Evolutionary conservation across 2,797 vertebrate genomes (phyloP).

Genomic region (Calcarius lapponicus): DNA sequence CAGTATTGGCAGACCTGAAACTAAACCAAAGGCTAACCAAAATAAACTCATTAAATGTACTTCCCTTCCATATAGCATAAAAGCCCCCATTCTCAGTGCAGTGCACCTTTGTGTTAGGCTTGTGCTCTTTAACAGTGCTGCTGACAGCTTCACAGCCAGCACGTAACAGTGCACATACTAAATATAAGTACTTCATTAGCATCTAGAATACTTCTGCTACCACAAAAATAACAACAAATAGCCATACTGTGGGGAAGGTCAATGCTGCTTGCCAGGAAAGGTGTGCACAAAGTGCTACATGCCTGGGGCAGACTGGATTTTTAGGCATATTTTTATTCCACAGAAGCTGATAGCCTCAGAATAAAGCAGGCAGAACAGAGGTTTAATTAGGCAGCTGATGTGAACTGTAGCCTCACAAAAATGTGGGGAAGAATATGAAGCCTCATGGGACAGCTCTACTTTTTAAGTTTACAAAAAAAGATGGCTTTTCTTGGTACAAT

Average conservation of each 20-base stretch:
- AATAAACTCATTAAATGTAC: conserved; percentile 53
- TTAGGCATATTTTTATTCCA: neutral
- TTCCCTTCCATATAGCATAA: neutral
- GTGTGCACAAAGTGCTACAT: neutral
- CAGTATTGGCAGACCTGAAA: conserved; percentile 39
- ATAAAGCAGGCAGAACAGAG: neutral
- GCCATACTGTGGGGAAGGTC: neutral
- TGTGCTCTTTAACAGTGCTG: neutral
- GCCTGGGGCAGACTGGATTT: neutral
- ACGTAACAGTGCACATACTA: conserved; percentile 23
- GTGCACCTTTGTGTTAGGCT: conserved; percentile 24
- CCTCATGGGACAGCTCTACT: neutral
- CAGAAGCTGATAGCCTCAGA: neutral
- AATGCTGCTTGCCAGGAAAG: conserved; percentile 34
- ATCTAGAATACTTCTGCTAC: conserved; percentile 38
- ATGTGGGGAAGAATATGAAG: neutral
- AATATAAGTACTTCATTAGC: conserved; percentile 51
- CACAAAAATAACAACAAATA: conserved; percentile 52
- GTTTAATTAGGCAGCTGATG: conserved; percentile 14
- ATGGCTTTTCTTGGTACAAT: neutral
- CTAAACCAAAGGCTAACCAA: conserved; percentile 46
- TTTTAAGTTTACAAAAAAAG: neutral
- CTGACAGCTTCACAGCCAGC: conserved; percentile 36
- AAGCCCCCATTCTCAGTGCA: neutral
- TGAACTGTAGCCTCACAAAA: neutral